phyloP scores from a whole-genome alignment of 1,140 invertebrate genomes.

The Conus betulinus region DNA sequence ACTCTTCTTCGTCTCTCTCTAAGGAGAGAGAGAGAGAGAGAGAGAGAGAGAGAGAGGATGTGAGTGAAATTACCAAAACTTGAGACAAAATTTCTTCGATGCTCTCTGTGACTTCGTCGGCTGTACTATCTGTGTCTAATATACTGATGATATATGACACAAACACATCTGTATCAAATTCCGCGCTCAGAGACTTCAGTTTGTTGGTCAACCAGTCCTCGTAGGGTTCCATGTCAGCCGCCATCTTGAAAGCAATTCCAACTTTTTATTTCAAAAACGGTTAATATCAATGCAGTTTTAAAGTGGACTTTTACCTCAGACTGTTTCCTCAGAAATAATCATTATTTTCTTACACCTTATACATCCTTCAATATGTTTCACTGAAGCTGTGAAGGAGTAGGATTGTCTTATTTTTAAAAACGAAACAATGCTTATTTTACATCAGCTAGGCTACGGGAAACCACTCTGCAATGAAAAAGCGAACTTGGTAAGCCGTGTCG shows the following conservation, averaged over 20 bases:
- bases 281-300: too few species aligned
- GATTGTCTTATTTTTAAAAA: too few species aligned
- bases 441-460: too few species aligned
- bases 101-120: constrained; percentile 62
- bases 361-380: too few species aligned
- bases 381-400: too few species aligned
- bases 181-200: constrained; percentile 60
- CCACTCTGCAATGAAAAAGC: too few species aligned
- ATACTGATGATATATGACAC: constrained; percentile 68
- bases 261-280: background rate
- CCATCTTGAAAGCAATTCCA: constrained; percentile 51
- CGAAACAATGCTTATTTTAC: too few species aligned
- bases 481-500: too few species aligned
- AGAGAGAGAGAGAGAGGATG: background rate
- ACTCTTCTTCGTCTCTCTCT: too few species aligned
- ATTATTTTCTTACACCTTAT: too few species aligned
- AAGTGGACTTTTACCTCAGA: too few species aligned
- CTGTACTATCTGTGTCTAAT: constrained; percentile 57
- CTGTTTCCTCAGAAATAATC: too few species aligned
- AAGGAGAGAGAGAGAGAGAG: background rate
- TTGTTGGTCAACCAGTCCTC: constrained; percentile 63
- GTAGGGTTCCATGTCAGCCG: constrained; percentile 54
- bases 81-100: constrained; percentile 57
- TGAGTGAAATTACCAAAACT: constrained; percentile 52
- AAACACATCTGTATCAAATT: constrained; percentile 68